A percentile compares a stretch with the other conserved stretches of the same genome.
Conservation (phyloP, 2,888 invertebrate genomes). For the Fragum fragum region DNA sequence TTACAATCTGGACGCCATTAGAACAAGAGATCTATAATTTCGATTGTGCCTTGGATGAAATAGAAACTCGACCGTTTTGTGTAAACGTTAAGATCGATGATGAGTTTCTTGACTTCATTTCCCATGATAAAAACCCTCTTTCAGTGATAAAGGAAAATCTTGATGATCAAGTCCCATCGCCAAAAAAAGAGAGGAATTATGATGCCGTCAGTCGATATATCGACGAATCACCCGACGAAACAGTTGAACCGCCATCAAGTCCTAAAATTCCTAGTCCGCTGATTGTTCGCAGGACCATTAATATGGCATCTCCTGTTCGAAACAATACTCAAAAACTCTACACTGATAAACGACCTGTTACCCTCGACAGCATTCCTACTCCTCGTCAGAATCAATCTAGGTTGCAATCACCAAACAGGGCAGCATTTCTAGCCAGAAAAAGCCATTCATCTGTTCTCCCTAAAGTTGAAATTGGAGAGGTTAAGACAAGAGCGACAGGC, state of each 20-base stretch:
- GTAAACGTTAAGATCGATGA: conserved; percentile 57
- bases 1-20: conserved; percentile 62
- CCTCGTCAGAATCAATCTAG: conserved; percentile 32
- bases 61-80: conserved; percentile 60
- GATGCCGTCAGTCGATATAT: conserved; percentile 25
- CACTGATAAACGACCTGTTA: conserved; percentile 48
- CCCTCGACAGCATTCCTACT: conserved; percentile 39
- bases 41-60: conserved; percentile 57
- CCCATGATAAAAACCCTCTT: conserved; percentile 58
- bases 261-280: conserved; percentile 58
- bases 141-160: conserved; percentile 44
- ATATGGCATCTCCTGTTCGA: conserved; percentile 45
- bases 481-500: conserved; percentile 51
- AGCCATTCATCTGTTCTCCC: conserved; percentile 46
- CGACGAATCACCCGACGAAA: conserved; percentile 22
- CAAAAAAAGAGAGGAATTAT: conserved; percentile 48
- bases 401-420: conserved; percentile 45
- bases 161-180: conserved; percentile 38
- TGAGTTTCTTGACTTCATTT: conserved; percentile 63
- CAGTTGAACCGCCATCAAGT: not conserved
- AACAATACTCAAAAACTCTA: conserved; percentile 43
- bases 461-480: conserved; percentile 62
- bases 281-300: conserved; percentile 57
- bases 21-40: conserved; percentile 62
- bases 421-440: conserved; percentile 25